phyloP scores from a whole-genome alignment of 2,888 invertebrate species.

The Harmothoe impar region DNA sequence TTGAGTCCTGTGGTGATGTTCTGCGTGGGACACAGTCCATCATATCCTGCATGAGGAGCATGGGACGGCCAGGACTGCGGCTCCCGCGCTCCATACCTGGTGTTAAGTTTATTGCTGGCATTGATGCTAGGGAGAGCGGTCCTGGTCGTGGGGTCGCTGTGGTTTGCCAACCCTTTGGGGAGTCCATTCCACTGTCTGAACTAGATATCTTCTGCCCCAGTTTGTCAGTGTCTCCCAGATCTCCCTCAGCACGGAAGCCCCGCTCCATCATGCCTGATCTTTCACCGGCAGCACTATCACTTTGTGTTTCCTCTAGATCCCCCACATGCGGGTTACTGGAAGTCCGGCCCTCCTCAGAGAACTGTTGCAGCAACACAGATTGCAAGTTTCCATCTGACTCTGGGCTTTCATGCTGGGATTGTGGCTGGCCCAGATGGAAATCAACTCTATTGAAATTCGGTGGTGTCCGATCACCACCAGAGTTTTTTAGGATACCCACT shows the following conservation, averaged over 20 bases:
- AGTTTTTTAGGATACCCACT: conserved; percentile 57
- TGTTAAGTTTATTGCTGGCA: conserved; percentile 45
- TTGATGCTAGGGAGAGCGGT: conserved; percentile 32
- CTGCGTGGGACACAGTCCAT: background rate
- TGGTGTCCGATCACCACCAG: conserved; percentile 22
- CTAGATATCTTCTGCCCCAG: conserved; percentile 46
- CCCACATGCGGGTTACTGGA: background rate
- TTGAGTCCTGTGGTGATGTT: background rate
- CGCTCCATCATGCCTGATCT: background rate
- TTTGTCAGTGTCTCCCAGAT: conserved; percentile 17
- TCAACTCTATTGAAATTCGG: conserved; percentile 32
- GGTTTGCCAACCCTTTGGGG: conserved; percentile 55
- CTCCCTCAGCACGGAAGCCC: background rate
- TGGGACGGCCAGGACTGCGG: background rate
- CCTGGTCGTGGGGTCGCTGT: background rate
- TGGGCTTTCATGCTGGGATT: background rate
- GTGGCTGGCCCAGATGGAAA: conserved; percentile 19
- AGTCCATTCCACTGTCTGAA: conserved; percentile 62
- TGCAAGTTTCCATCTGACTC: background rate
- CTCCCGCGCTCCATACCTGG: background rate
- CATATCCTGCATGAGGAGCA: conserved; percentile 18
- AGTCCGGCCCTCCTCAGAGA: conserved; percentile 43
- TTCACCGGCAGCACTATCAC: background rate
- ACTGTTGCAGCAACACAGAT: conserved; percentile 40
- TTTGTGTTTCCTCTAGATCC: conserved; percentile 31